Evolutionary conservation across 2,888 invertebrate genomes (phyloP), one percentile per base, ranked within the genome.

Genomic region (Carcina quercana): DNA sequence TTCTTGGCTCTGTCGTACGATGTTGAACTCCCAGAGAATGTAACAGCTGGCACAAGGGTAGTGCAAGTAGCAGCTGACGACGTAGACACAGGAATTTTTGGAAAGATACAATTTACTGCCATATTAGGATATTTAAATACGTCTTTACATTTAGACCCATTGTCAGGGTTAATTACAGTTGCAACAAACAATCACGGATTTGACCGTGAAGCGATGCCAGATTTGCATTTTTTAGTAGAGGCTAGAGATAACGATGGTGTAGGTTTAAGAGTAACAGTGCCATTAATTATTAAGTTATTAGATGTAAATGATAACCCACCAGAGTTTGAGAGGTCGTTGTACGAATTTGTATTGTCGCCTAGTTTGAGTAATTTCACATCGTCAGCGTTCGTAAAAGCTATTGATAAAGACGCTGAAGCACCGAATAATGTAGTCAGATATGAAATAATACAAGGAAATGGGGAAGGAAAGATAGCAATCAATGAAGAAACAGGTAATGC

Each of bases 221-320:
- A 90, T 49, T 88, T 94, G 67, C 88, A 90, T 64, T 87, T 96
- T 50, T 89, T 89, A 59, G 91, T 97, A 40, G 93, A 93, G 83
- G 97, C 96, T 39, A 88, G 92, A 45, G 97, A 97, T 75, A 92
- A 92, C 62, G 91, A 94, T 51, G 94, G 95, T 32, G 85, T 87
- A 51, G 95, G 95, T 35, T 89, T 91, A 62, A 87, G 87, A 50
- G 90, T 92, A 25, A 90, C 89, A 45, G 88, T 91, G 51, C 89
- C 89, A 52, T 85, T 95, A 47, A 86, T 89, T 49, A 88, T 95
- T 55, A 89, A 90, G 75, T 76, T 96, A 46, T 76, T 92, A 55
- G 89, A 89, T 78, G 89, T 92, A 34, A 96, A 97, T 69, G 96
- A 97, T 75, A 91, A 96, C 75, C 86, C 89, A 33, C 97, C 97